Conservation (phyloP, 23 tunicate species). For the Clavelina lepadiformis region DNA sequence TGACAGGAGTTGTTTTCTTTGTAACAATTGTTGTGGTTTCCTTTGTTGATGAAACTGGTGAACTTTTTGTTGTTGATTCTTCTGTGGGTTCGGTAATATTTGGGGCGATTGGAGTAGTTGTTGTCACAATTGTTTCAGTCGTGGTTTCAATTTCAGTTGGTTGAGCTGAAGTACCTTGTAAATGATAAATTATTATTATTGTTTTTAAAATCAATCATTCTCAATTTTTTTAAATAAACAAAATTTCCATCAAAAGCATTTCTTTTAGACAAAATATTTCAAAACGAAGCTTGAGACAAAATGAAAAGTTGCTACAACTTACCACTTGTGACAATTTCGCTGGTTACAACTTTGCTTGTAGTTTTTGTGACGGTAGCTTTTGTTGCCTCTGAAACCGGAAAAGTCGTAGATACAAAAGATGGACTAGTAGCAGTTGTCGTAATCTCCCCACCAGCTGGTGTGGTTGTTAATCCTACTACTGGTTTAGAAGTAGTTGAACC, state of each 20-base stretch:
- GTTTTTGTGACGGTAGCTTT: no score
- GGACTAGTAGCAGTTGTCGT: slow-evolving; percentile 11
- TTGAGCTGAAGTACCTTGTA: slow-evolving; percentile 17
- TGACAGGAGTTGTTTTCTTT: slow-evolving; percentile 10
- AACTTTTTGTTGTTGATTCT: background rate
- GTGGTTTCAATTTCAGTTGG: slow-evolving; percentile 55
- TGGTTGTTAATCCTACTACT: no score
- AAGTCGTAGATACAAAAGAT: background rate
- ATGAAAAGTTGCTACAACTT: no score
- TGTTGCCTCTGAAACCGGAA: no score
- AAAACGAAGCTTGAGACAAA: no score
- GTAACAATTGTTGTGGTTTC: slow-evolving; percentile 17
- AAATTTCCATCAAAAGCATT: no score
- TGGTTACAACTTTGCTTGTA: background rate
- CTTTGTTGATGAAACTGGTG: background rate
- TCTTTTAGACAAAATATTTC: no score
- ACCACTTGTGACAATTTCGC: no score
- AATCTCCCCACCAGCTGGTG: background rate
- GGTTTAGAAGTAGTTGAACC: no score
- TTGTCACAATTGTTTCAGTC: slow-evolving; percentile 27
- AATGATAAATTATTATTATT: no score
- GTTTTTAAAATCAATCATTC: no score
- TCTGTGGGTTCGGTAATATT: slow-evolving; percentile 4
- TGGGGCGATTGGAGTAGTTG: slow-evolving; percentile 12
- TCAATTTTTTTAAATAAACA: no score